Evolutionary conservation across 1,140 invertebrate species (phyloP), one percentile per base, ranked within the genome.

Genomic region (Charaxes varanes): DNA sequence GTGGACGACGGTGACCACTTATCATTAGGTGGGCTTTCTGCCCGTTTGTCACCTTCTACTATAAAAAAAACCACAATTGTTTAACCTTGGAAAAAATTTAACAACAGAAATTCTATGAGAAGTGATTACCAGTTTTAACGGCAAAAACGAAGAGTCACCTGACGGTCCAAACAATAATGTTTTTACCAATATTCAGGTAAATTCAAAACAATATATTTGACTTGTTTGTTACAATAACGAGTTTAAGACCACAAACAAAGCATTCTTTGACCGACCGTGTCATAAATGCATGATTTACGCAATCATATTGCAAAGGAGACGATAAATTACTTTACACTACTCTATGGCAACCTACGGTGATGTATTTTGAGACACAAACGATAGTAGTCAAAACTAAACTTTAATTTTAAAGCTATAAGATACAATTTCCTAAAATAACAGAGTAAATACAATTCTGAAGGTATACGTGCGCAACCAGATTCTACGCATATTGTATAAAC

Each of bases 261-360:
- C 57, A 41, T 49, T 52, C 53, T 62, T 64, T 62, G 62, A 60
- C 57, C 63, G 58, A 54, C 55, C 43, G 40, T 79, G 78, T 83
- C 78, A 80, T 80, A 83, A 83, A 83, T 80, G 58, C 51, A 77
- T 83, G 78, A 83, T 83, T 83, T 83, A 83, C 68, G 66, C 76
- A 77, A 83, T 77, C 72, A 71, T 61, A 61, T 70, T 62, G 64
- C 65, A 77, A 79, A 74, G 68, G 69, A 64, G 64, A 74, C 65
- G 56, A 82, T 82, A 83, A 83, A 83, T 82, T 82, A 79, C 58
- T 58, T 63, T 77, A 66, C 74, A 72, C 63, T 63, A 62, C 53
- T 71, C 69, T 64, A 58, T 57, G 53, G 51, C 53, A 58, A 60
- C 53, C 34, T 59, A 59, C 28, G 41, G 44, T 24, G 24, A 35